Conservation (phyloP, 2,888 invertebrate genomes). For the Theretra japonica region DNA sequence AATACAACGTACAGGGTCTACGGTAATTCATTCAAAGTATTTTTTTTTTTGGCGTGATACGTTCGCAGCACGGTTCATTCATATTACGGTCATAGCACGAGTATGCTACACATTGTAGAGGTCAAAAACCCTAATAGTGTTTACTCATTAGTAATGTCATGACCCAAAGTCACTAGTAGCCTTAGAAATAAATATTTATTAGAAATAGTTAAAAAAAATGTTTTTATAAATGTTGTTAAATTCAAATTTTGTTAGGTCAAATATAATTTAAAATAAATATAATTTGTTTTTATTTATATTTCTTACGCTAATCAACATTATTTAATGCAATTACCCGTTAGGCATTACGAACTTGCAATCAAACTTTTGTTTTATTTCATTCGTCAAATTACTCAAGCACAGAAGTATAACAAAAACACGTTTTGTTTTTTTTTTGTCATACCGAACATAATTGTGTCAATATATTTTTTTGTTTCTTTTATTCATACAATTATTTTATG, state of each 20-base stretch:
- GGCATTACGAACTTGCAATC: neutral
- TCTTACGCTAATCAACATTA: neutral
- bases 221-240: neutral
- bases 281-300: neutral
- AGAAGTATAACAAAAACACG: too few species aligned
- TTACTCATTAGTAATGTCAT: neutral
- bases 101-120: too few species aligned
- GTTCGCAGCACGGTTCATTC: too few species aligned
- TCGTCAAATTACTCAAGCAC: neutral
- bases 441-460: too few species aligned
- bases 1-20: too few species aligned
- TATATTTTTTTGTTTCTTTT: too few species aligned
- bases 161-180: neutral
- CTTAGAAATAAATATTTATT: neutral
- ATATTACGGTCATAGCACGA: too few species aligned
- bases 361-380: neutral
- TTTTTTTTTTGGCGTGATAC: too few species aligned
- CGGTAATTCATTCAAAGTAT: too few species aligned
- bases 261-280: neutral
- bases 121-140: neutral
- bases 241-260: neutral
- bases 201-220: neutral
- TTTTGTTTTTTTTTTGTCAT: too few species aligned
- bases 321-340: neutral
- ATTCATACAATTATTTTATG: too few species aligned